A percentile compares a stretch with the other conserved stretches of the same genome.
Conservation (phyloP, 2,113 vertebrate species). For the Sylvietta virens region DNA sequence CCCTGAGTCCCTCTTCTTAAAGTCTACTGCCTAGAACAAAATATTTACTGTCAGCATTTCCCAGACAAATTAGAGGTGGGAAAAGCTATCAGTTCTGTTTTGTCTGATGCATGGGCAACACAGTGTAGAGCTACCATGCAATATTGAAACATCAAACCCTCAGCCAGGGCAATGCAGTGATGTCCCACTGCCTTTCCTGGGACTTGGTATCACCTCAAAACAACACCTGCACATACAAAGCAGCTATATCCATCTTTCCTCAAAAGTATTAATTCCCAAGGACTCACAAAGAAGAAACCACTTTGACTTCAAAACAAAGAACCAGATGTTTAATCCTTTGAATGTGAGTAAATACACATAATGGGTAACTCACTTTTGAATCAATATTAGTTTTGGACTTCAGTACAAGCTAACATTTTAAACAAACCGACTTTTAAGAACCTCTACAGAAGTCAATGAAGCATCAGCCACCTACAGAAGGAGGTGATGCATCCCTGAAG, state of each 20-base stretch:
- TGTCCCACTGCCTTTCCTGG: background rate
- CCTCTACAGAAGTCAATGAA: background rate
- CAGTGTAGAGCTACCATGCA: background rate
- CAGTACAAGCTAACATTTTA: background rate
- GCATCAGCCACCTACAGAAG: background rate
- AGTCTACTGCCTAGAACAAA: background rate
- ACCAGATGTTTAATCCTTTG: background rate
- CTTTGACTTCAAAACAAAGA: background rate
- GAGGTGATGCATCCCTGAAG: background rate
- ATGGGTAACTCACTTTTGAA: background rate
- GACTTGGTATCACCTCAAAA: background rate
- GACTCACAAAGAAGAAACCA: background rate
- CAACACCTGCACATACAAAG: background rate
- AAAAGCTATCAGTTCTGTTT: background rate
- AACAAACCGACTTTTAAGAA: background rate
- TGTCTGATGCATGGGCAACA: background rate
- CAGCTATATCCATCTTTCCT: background rate
- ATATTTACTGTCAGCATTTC: slow-evolving; percentile 8
- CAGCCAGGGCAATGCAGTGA: background rate
- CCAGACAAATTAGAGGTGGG: background rate
- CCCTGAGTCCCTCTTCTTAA: background rate
- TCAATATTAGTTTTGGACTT: background rate
- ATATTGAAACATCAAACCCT: background rate
- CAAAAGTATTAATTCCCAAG: background rate
- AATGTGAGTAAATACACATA: background rate